phyloP scores from a whole-genome alignment of 2,888 invertebrate species.

The Stegophylla sp. region DNA sequence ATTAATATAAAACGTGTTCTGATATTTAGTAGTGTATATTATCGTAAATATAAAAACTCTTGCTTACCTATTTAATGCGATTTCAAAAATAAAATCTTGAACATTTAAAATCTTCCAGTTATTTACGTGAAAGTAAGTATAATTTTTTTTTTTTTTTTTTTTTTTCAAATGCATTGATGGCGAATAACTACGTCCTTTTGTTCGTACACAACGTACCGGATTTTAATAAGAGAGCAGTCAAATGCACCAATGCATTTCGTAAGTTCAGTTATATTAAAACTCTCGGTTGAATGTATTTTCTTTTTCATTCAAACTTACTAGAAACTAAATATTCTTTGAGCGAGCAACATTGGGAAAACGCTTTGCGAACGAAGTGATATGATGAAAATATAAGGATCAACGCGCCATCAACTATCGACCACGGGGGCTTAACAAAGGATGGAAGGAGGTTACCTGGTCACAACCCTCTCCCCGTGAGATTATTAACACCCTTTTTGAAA shows the following conservation, averaged over 20 bases:
- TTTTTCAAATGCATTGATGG: conserved; percentile 1
- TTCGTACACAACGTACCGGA: background rate
- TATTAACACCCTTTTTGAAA: too few species aligned
- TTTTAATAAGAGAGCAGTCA: conserved; percentile 44
- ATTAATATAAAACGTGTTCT: background rate
- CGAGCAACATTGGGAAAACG: background rate
- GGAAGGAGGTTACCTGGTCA: too few species aligned
- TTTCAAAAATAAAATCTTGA: background rate
- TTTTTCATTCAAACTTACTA: background rate
- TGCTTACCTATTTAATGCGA: too few species aligned
- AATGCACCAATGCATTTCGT: conserved; percentile 50
- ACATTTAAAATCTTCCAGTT: conserved; percentile 15
- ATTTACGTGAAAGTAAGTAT: background rate
- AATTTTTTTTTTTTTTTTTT: conserved; percentile 5
- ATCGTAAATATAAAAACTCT: too few species aligned
- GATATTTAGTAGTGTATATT: background rate
- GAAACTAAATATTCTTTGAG: background rate
- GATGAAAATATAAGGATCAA: too few species aligned
- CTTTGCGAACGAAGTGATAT: background rate
- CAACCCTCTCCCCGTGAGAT: too few species aligned
- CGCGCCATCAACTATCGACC: too few species aligned
- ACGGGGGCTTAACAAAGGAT: too few species aligned
- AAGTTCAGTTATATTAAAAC: conserved; percentile 24
- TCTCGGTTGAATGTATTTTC: background rate
- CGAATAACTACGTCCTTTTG: background rate